These are phyloP conservation scores for Megaleporinus macrocephalus DNA, from an alignment of 2,113 vertebrate genomes.

Conservation along the genomic window DNA sequence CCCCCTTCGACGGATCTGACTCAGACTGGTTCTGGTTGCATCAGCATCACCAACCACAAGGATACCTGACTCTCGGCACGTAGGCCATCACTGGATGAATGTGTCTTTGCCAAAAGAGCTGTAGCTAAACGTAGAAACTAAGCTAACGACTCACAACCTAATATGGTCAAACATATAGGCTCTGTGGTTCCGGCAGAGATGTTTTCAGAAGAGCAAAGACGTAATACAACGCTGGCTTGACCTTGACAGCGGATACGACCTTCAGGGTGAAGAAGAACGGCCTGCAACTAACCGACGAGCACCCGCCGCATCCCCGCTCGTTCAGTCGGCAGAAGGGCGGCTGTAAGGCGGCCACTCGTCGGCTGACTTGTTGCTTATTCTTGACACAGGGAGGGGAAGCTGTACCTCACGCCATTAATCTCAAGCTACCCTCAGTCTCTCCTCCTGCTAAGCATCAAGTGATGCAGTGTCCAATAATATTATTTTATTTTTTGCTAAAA, in stretches of 20 bases:
- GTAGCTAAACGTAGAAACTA: background rate
- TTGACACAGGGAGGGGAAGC: background rate
- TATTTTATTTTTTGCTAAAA: too few relatives aligned
- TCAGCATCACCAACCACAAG: slow-evolving; percentile 10
- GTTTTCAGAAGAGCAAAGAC: background rate
- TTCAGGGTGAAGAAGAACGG: slow-evolving; percentile 2
- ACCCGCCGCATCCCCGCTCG: background rate
- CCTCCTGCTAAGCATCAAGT: background rate
- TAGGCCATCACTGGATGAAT: background rate
- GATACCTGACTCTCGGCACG: slow-evolving; percentile 40
- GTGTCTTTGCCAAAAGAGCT: background rate
- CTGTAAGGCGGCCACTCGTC: background rate
- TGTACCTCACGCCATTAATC: background rate
- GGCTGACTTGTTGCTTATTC: background rate
- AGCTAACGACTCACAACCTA: background rate
- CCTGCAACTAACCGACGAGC: background rate
- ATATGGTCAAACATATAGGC: background rate
- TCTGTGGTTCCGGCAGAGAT: background rate
- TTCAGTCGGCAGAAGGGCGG: background rate
- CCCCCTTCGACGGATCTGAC: slow-evolving; percentile 2
- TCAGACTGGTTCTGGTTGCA: background rate
- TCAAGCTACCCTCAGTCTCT: background rate
- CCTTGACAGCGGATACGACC: slow-evolving; percentile 46
- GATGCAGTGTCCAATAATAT: background rate
- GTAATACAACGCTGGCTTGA: background rate